These are phyloP conservation scores for Atta colombica DNA, from an alignment of 1,140 invertebrate genomes.

Conservation along the genomic window DNA sequence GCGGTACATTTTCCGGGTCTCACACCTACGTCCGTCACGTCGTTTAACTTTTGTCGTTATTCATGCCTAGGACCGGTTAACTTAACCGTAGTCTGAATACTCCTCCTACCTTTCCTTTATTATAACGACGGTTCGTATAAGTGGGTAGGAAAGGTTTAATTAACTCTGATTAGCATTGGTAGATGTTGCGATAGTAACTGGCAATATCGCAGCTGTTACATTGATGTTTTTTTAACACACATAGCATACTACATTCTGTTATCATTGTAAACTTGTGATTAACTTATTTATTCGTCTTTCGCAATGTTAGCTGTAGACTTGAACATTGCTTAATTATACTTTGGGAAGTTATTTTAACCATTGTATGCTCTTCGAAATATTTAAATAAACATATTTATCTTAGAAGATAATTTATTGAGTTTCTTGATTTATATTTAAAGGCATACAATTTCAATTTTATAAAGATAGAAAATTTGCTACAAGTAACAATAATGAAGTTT, in stretches of 20 bases:
- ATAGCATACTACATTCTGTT: neutral
- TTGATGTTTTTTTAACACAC: neutral
- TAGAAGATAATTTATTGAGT: neutral
- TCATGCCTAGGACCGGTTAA: constrained; percentile 25
- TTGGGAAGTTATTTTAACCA: neutral
- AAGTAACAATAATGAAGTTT: neutral
- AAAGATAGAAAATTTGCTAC: neutral
- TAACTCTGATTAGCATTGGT: constrained; percentile 11
- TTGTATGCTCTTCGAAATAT: neutral
- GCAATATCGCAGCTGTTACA: neutral
- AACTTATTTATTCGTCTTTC: constrained; percentile 5
- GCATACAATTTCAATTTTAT: neutral
- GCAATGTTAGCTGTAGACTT: neutral
- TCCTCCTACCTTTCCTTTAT: neutral
- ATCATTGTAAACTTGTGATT: neutral
- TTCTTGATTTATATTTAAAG: neutral
- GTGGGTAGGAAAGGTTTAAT: neutral
- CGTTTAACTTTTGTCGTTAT: constrained; percentile 12
- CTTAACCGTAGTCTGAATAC: constrained; percentile 13
- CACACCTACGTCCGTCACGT: neutral
- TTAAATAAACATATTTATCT: neutral
- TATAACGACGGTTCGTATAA: neutral
- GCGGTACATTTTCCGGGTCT: constrained; percentile 54
- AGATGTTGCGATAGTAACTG: too few relatives aligned
- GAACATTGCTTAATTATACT: neutral